Base-by-base conservation (phyloP, 2,888 invertebrate species). In the Rhyacophila evoluta region DNA sequence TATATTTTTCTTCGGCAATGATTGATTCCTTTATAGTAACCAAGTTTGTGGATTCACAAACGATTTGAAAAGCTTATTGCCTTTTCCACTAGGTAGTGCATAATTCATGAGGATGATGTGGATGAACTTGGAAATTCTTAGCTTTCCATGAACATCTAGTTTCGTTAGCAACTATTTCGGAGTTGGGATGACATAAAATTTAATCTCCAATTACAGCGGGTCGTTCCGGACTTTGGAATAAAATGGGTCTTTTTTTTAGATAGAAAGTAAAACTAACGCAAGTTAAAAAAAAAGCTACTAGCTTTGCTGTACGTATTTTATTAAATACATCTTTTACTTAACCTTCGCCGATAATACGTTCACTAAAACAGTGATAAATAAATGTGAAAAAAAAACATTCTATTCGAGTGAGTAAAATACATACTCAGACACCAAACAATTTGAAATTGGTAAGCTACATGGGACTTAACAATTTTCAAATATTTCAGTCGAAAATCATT, bases 31-130 rank as follows among this genome's bases (percentile, higher is more conserved):
- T 41, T 41, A 41, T 41, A 5, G n/a, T n/a, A n/a, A n/a, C 41
- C 12, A 15, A 15, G 15, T 41, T 15, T n/a, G 3, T 12, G 41
- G 15, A 41, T 41, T 41, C 41, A 41, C 41, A 41, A 15, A 41
- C 41, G 41, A 41, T 41, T 41, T 19, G 41, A 41, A 41, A 15
- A 19, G 41, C 41, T 41, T 41, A 41, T 41, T 41, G 41, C 41
- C 41, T 41, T 5, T 15, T 15, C 15, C 0, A 41, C 41, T 15
- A 41, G 8, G 15, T 41, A 41, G 41, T 41, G 41, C 41, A 41
- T 41, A 41, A 41, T 41, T 41, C 41, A 41, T 41, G 41, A 41
- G 41, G 15, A 41, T 15, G 41, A 41, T 12, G 41, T 15, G 15
- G 41, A 41, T 6, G 15, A 15, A 41, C 41, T 41, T 41, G 6